Evolutionary conservation across 2,888 invertebrate genomes (phyloP), one percentile per base, ranked within the genome.

Genomic region (Rosalia funebris): DNA sequence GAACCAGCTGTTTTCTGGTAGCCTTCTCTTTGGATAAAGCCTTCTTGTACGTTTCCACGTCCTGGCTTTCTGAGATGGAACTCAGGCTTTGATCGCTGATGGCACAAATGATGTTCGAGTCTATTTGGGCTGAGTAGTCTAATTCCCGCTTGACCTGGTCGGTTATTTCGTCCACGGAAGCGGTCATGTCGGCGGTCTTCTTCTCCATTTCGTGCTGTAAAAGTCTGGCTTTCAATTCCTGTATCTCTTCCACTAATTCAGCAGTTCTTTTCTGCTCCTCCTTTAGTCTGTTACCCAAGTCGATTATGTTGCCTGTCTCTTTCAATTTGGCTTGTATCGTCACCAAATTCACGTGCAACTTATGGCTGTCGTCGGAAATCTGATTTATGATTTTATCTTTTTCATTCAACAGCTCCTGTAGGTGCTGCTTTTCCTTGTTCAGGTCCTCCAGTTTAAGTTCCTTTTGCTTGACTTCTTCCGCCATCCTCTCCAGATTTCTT

Each of bases 381-480:
- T 88, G 86, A 55, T 84, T 84, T 0, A 85, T 84, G 0, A 85
- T 80, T 60, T 82, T 83, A 34, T 89, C 88, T 69, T 87, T 87
- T 44, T 87, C 86, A 59, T 82, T 84, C 0, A 90, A 70, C 25
- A 84, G 83, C 10, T 85, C 84, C 70, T 87, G 85, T 32, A 89
- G 77, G 58, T 82, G 82, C 14, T 82, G 80, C 1, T 88, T 79
- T 75, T 90, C 88, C 58, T 83, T 83, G 52, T 83, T 83, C 25
- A 81, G 76, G 19, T 81, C 81, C 12, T 83, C 76, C 17, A 79
- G 75, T 58, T 61, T 69, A 2, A 15, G n/a, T 14, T 59, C 57
- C 7, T 48, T 53, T 32, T 62, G 57, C 48, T 59, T 55, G 3
- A 64, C 39, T 12, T 64, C 52, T 11, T 65, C 41, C 10, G 42